Evolutionary conservation across 2,888 invertebrate species (phyloP).

Genomic region (Epiblema foenella): DNA sequence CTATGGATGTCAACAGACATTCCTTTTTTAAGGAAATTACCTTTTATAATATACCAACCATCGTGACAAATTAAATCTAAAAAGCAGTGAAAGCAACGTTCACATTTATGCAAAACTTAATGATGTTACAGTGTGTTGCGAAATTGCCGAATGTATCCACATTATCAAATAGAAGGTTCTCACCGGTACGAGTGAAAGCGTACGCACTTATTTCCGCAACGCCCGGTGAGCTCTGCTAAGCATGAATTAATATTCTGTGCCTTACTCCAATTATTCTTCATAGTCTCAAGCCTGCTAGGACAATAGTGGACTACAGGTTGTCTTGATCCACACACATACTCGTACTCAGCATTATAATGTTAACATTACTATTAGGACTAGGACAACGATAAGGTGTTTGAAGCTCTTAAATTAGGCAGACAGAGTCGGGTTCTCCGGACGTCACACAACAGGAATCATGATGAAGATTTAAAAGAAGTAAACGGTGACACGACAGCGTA

Average conservation of each 20-base stretch:
- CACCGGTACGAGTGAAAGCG: constrained; percentile 42
- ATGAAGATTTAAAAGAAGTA: not conserved
- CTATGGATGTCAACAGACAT: not conserved
- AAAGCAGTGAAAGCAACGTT: constrained; percentile 33
- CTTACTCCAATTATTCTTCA: constrained; percentile 9
- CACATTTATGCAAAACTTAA: constrained; percentile 39
- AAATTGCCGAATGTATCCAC: constrained; percentile 38
- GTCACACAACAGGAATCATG: not conserved
- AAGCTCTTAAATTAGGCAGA: not conserved
- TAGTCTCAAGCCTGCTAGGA: not conserved
- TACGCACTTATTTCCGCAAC: constrained; percentile 35
- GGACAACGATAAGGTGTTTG: not conserved
- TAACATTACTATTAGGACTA: too few species aligned
- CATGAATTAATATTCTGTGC: constrained; percentile 28
- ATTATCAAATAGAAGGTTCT: constrained; percentile 37
- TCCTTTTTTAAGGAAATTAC: not conserved
- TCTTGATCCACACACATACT: not conserved
- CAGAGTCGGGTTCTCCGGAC: not conserved
- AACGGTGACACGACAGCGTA: not conserved
- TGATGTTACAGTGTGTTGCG: constrained; percentile 32
- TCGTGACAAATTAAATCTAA: constrained; percentile 7
- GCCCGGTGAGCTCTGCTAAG: constrained; percentile 19
- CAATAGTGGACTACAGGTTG: not conserved
- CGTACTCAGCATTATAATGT: not conserved
- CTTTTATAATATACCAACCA: not conserved